Evolutionary conservation across 2,113 vertebrate species (phyloP).

Genomic region (Phasianus colchicus): DNA sequence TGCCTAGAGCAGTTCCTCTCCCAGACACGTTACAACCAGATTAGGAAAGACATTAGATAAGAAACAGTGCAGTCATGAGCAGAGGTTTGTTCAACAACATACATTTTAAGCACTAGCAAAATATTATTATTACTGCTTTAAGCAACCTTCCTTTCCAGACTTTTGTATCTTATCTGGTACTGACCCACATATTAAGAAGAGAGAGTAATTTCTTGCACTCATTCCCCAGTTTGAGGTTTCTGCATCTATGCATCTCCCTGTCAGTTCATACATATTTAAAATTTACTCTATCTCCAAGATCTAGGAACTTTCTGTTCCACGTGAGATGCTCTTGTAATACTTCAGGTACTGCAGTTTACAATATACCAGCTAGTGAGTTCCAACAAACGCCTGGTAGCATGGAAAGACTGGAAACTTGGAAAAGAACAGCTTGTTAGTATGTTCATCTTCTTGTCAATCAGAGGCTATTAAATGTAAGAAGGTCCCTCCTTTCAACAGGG

Average conservation of each 20-base stretch:
- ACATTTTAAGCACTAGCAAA: not conserved
- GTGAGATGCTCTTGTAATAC: not conserved
- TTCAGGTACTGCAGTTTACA: not conserved
- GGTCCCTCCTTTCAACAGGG: not conserved
- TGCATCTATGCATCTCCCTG: not conserved
- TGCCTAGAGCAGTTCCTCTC: conserved; percentile 22
- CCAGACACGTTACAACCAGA: conserved; percentile 22
- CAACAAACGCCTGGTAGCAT: not conserved
- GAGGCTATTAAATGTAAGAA: not conserved
- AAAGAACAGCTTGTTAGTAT: not conserved
- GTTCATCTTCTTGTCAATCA: not conserved
- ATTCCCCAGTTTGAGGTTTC: not conserved
- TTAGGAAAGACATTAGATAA: conserved; percentile 2
- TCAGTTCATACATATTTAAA: too few relatives aligned
- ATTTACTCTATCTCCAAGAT: not conserved
- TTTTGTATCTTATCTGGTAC: not conserved
- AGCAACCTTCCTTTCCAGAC: not conserved
- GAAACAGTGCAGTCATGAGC: not conserved
- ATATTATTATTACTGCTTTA: not conserved
- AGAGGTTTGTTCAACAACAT: not conserved
- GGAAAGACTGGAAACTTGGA: not conserved
- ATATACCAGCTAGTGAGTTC: not conserved
- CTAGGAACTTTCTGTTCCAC: not conserved
- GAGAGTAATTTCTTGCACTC: not conserved
- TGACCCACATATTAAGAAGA: not conserved